Evolutionary conservation across 2,888 invertebrate species (phyloP), one percentile per base, ranked within the genome.

Genomic region (Epinotia ramella): DNA sequence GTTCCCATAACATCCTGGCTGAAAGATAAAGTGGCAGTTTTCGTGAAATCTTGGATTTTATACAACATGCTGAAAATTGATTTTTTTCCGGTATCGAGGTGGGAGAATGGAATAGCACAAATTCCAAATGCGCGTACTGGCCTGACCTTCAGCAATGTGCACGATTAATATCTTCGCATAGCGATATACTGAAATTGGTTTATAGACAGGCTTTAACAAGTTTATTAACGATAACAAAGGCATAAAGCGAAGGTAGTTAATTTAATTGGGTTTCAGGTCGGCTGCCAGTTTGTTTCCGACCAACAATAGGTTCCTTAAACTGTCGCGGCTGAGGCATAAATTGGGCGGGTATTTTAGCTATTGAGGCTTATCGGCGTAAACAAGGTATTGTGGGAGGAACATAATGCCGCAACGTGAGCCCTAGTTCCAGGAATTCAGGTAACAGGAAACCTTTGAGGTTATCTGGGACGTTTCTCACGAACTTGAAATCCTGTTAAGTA

Each of bases 251-350:
- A 59, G 59, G 59, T 24, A 59, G 59, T 59, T 24, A 28, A 59
- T 59, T 20, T 59, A 59, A 59, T 59, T 24, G 28, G 59, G 24
- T 59, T 59, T 24, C 24, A 24, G 28, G 12, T 12, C 59, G 13
- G 24, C 59, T 24, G 11, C 59, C 20, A 24, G 24, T 60, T 60
- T 60, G 60, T 60, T 16, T 6, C 40, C 40, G 9, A 40, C 40
- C 60, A 60, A 60, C 60, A 60, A 60, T 60, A 60, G 60, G 24
- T 16, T 60, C 60, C 60, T 60, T 60, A 60, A 60, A 60, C 60
- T 28, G 28, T 24, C 13, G 28, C 24, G 16, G 4, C 3, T 57
- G 60, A 6, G 1, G 13, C 24, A 60, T 28, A 60, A 24, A 24
- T 28, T 28, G 28, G 16, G 28, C 24, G 60, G 16, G 13, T 60